phyloP scores from a whole-genome alignment of 2,113 vertebrate genomes.

The Puntigrus tetrazona region DNA sequence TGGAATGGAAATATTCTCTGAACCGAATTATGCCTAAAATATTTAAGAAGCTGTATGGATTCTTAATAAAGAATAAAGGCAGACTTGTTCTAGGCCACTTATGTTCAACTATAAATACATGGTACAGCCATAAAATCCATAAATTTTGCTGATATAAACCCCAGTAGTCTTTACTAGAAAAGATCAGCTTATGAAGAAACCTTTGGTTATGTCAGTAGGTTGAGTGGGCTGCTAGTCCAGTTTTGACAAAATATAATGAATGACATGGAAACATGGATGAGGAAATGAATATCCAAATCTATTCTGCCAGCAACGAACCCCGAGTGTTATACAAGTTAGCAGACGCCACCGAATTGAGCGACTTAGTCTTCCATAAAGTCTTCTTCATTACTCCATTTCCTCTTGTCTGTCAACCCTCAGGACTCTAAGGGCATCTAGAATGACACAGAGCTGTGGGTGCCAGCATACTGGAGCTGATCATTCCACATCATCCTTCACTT shows the following conservation, averaged over 20 bases:
- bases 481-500: constrained; percentile 6
- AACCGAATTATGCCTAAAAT: background rate
- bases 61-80: background rate
- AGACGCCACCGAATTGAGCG: background rate
- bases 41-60: background rate
- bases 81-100: background rate
- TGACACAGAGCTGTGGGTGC: constrained; percentile 50
- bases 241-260: background rate
- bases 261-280: background rate
- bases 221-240: background rate
- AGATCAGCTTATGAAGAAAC: background rate
- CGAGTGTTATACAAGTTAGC: background rate
- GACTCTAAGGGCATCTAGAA: constrained; percentile 51
- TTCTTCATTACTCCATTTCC: constrained; percentile 43
- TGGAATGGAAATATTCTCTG: constrained; percentile 25
- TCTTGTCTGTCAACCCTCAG: constrained; percentile 43
- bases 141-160: background rate
- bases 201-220: too few relatives aligned
- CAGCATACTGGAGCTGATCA: constrained; percentile 42
- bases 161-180: background rate
- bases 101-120: background rate
- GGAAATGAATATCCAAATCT: background rate
- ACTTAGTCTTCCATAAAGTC: constrained; percentile 40
- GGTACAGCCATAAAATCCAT: background rate
- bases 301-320: background rate